phyloP scores from a whole-genome alignment of 2,797 vertebrate species.

The Etheostoma nigrum region DNA sequence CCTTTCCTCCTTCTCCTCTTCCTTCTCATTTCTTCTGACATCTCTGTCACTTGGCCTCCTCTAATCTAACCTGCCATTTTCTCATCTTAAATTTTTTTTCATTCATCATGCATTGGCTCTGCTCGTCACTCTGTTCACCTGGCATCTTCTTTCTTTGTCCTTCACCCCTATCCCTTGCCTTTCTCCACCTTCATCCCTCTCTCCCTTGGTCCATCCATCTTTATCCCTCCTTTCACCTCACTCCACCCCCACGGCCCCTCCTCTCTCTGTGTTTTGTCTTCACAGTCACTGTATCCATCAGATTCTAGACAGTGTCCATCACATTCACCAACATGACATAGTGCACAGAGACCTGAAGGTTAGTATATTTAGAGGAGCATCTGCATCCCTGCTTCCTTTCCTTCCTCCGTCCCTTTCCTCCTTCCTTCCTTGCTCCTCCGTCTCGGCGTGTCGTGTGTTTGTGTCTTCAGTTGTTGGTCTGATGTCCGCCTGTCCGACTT shows the following conservation, averaged over 20 bases:
- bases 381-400: conserved; percentile 70
- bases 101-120: conserved; percentile 2
- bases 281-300: conserved; percentile 92
- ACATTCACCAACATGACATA: conserved; percentile 94
- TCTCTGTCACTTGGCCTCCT: conserved; percentile 25
- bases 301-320: conserved; percentile 92
- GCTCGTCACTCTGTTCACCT: conserved; percentile 33
- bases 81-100: conserved; percentile 19
- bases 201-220: conserved; percentile 18
- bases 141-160: conserved; percentile 27
- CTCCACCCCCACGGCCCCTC: conserved; percentile 35
- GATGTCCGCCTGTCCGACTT: conserved; percentile 61
- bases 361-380: conserved; percentile 82
- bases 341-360: conserved; percentile 93
- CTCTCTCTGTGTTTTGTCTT: conserved; percentile 83
- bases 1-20: conserved; percentile 11
- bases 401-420: conserved; percentile 38
- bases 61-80: conserved; percentile 33
- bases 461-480: conserved; percentile 54
- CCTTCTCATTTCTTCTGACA: not conserved
- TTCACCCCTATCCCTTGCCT: conserved; percentile 5
- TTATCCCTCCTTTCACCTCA: conserved; percentile 15
- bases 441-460: conserved; percentile 60
- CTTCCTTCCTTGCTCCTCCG: conserved; percentile 34
- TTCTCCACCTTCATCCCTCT: conserved; percentile 17